Evolutionary conservation across 1,140 invertebrate species (phyloP), one percentile per base, ranked within the genome.

Genomic region (Drosophila ambigua): DNA sequence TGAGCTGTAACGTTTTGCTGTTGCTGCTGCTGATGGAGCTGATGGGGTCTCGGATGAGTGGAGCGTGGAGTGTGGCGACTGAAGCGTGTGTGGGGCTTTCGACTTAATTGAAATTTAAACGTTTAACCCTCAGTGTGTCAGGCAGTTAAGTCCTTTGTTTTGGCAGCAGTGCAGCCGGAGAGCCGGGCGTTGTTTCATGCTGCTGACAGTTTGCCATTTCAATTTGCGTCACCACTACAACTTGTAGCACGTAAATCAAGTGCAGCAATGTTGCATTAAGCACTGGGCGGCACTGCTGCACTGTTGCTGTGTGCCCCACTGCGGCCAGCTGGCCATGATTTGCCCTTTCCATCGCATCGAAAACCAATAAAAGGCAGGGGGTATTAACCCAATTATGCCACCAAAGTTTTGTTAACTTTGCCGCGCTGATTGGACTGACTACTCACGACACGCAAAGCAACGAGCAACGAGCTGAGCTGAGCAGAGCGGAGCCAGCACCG

Each of bases 71-170:
- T 44, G 65, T 20, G 43, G 54, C 0, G 23, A 24, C 2, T 24
- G 23, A 4, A 16, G 44, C n/a, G 46, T 59, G 48, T 41, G 61
- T 53, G 55, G 52, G 57, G 83, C 83, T 88, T 83, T 88, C 73
- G 83, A 67, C 72, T 87, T 87, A 87, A 87, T 87, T 87, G 83
- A 87, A 87, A 87, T 83, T 83, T 87, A 87, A 87, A 88, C 84
- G 83, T 77, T 88, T 82, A 69, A 72, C 68, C 62, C 63, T 77
- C 63, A 77, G 57, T 87, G 82, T 88, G 83, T 39, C 35, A 39
- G 75, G 82, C 75, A 55, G 83, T 69, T 72, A 69, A 66, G 55
- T 63, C 75, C 44, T 62, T 79, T 69, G 63, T 76, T 76, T 65
- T 73, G 72, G 72, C 81, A 16, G 16, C 16, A 16, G 16, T 0